Evolutionary conservation across 2,888 invertebrate species (phyloP).

Genomic region (Bruchidius siliquastri): DNA sequence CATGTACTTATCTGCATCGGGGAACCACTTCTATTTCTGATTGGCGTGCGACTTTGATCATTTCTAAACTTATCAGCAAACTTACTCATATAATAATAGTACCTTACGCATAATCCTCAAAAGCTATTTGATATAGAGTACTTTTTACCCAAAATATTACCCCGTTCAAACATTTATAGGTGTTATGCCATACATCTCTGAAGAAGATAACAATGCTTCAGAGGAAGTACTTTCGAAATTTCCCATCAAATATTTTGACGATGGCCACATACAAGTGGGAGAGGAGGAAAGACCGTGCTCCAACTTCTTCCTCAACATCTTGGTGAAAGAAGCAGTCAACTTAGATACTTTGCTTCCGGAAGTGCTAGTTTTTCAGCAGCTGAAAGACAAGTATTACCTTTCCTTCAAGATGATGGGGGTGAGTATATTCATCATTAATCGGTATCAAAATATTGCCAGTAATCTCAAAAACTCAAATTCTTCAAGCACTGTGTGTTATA

Average conservation of each 20-base stretch:
- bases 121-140: too few relatives aligned
- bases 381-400: slow-evolving; percentile 36
- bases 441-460: too few relatives aligned
- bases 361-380: slow-evolving; percentile 37
- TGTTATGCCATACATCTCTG: slow-evolving; percentile 28
- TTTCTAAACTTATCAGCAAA: too few relatives aligned
- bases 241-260: slow-evolving; percentile 49
- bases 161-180: slow-evolving; percentile 3
- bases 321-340: slow-evolving; percentile 54
- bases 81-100: too few relatives aligned
- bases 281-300: slow-evolving; percentile 33
- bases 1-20: too few relatives aligned
- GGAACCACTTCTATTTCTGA: too few relatives aligned
- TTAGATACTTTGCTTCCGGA: slow-evolving; percentile 50
- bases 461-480: too few relatives aligned
- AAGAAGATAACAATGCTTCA: slow-evolving; percentile 21
- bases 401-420: slow-evolving; percentile 38
- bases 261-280: slow-evolving; percentile 56
- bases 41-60: too few relatives aligned
- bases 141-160: too few relatives aligned
- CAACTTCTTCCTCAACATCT: slow-evolving; percentile 54
- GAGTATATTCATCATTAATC: background rate
- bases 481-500: too few relatives aligned
- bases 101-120: too few relatives aligned
- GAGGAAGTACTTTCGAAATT: slow-evolving; percentile 8